Evolutionary conservation across 1,140 invertebrate genomes (phyloP).

Genomic region (Sarcophaga peregrina): DNA sequence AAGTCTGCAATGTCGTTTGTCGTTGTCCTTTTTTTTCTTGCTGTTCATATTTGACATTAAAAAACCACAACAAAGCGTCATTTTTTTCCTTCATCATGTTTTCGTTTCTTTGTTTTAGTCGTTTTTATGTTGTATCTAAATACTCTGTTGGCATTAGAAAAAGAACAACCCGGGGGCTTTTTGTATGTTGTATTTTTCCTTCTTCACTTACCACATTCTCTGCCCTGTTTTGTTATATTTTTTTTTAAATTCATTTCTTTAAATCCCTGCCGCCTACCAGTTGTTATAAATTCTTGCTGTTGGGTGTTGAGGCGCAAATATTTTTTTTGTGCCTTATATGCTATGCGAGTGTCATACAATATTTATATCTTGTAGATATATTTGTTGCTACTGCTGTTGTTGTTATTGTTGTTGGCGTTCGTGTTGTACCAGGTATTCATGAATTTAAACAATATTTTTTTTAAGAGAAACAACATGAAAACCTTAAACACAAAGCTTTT

Average conservation of each 20-base stretch:
- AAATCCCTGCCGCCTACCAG: not conserved
- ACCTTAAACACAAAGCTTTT: slow-evolving; percentile 7
- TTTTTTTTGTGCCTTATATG: not conserved
- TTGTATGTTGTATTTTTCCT: not conserved
- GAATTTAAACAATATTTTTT: not conserved
- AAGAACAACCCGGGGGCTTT: not conserved
- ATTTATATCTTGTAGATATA: no score
- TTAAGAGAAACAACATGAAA: slow-evolving; percentile 7
- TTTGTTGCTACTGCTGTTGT: no score
- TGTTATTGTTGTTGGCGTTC: no score
- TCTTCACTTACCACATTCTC: not conserved
- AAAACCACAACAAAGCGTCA: not conserved
- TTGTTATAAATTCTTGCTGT: not conserved
- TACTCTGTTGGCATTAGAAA: slow-evolving; percentile 7
- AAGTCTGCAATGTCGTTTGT: not conserved
- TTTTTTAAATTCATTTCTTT: not conserved
- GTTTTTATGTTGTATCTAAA: not conserved
- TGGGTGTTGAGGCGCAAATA: not conserved
- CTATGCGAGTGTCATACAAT: no score
- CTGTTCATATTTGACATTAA: not conserved
- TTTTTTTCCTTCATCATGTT: not conserved
- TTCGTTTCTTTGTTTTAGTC: not conserved
- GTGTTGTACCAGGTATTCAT: no score
- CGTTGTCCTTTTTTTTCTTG: no score
- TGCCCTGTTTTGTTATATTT: not conserved